Evolutionary conservation across 2,888 invertebrate species (phyloP), one percentile per base, ranked within the genome.

Genomic region (Hypercompe scribonia): DNA sequence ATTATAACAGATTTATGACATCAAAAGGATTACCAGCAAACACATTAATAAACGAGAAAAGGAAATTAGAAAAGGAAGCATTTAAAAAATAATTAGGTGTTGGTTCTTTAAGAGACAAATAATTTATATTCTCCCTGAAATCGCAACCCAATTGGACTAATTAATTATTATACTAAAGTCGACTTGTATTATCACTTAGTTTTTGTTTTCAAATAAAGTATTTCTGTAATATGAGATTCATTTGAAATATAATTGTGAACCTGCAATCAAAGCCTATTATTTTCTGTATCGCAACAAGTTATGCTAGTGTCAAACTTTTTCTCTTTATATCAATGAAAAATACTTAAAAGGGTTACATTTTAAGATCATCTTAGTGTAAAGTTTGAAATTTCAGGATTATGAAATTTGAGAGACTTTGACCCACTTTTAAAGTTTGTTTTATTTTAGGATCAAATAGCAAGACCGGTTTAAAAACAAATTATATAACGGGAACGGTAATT

Each of bases 351-450:
- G 31, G 31, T 18, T 61, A 61, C 31, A 18, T 18, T 31, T 61
- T 61, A 61, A 5, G 2, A 31, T 61, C 31, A 2, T 61, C 31
- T 61, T 31, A 18, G 2, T 15, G 58, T 61, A 31, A 61, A 61
- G 31, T 61, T 61, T 18, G 8, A 61, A 61, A 66, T 46, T 24
- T 2, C 28, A 11, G 31, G 66, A 66, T 33, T 46, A 46, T 31
- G 18, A 61, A 2, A 33, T 31, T 66, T 31, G 8, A 33, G 13
- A 66, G 21, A 46, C 39, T 66, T 46, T 66, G 66, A 46, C 66
- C 66, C 46, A 66, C 33, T 61, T 61, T 31, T 61, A 31, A 31
- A 46, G 46, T 66, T 66, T 66, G 24, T 66, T 66, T 31, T 33
- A 46, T 42, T 42, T 46, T 66, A 13, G 24, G 61, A 61, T 61